Evolutionary conservation across 2,888 invertebrate genomes (phyloP), one percentile per base, ranked within the genome.

Genomic region (Chaetoderma sp.): DNA sequence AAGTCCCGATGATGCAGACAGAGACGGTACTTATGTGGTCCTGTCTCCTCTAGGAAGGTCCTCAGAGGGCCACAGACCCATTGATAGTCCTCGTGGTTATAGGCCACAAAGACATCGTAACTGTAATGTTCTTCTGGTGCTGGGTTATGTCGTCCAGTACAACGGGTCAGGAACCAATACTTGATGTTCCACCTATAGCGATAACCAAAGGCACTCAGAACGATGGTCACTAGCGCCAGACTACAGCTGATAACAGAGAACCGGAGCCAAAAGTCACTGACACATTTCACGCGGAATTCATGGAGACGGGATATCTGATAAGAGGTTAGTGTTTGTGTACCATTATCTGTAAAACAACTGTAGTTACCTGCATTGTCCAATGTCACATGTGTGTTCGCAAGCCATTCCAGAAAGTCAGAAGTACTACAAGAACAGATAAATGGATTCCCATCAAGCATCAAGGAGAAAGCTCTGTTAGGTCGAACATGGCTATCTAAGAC

Each of bases 71-170:
- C 25, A 33, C 39, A 36, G 4, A 56, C 56, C 56, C 56, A 56
- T 10, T 36, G 16, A 25, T 33, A 36, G n/a, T 56, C 56, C 23
- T 56, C 25, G 3, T 56, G 18, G 36, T 25, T 36, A 25, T 36
- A 56, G 25, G 36, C 33, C 3, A 56, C 56, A 23, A 56, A 56
- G 4, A 39, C 56, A 39, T 56, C 56, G 25, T 56, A 56, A 8
- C 10, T 25, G 23, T 56, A 39, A 6, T 52, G 4, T n/a, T 13
- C 32, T 2, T 25, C n/a, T 16, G 32, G 30, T 4, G 32, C 4
- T 16, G 18, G 16, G 18, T 52, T 33, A 2, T 10, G n/a, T 10
- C 3, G 16, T 2, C 32, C 32, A 18, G 16, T 2, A 28, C 28
- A 30, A 13, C 32, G 28, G 10, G 52, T 52, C 18, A 32, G 32